A percentile compares a stretch with the other conserved stretches of the same genome.
phyloP scores from a whole-genome alignment of 2,888 invertebrate genomes.

The Ectobius pallidus region DNA sequence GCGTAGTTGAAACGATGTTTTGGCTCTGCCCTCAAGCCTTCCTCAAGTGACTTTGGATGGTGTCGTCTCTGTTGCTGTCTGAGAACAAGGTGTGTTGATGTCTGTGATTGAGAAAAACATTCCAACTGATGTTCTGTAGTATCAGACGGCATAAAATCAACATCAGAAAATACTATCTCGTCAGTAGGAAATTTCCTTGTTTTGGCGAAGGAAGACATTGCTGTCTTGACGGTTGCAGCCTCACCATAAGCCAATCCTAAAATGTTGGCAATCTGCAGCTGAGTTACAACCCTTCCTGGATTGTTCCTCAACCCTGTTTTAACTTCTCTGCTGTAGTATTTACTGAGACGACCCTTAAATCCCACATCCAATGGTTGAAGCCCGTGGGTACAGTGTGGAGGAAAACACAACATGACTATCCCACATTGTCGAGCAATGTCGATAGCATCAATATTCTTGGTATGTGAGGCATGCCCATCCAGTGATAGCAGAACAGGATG shows the following conservation, averaged over 20 bases:
- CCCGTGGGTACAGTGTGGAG: slow-evolving; percentile 31
- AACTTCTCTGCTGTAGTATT: slow-evolving; percentile 21
- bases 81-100: too few relatives aligned
- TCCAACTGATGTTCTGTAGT: slow-evolving; percentile 13
- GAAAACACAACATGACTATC: background rate
- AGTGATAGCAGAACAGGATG: slow-evolving; percentile 46
- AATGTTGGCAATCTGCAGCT: slow-evolving; percentile 22
- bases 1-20: too few relatives aligned
- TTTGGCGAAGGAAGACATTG: slow-evolving; percentile 22
- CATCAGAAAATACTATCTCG: slow-evolving; percentile 16
- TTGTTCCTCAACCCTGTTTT: slow-evolving; percentile 20
- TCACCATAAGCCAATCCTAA: slow-evolving; percentile 23
- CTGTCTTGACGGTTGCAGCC: slow-evolving; percentile 10
- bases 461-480: slow-evolving; percentile 43
- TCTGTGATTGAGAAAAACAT: too few relatives aligned
- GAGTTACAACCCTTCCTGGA: slow-evolving; percentile 35
- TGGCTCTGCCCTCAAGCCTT: too few relatives aligned
- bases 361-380: slow-evolving; percentile 34
- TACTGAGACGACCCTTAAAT: slow-evolving; percentile 23
- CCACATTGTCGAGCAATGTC: slow-evolving; percentile 30
- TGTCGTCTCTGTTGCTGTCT: too few relatives aligned
- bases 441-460: slow-evolving; percentile 37
- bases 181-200: slow-evolving; percentile 23
- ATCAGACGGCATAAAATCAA: slow-evolving; percentile 11
- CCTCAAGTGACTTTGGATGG: too few relatives aligned